phyloP scores from a whole-genome alignment of 1,140 invertebrate genomes.

The Cydia splendana region DNA sequence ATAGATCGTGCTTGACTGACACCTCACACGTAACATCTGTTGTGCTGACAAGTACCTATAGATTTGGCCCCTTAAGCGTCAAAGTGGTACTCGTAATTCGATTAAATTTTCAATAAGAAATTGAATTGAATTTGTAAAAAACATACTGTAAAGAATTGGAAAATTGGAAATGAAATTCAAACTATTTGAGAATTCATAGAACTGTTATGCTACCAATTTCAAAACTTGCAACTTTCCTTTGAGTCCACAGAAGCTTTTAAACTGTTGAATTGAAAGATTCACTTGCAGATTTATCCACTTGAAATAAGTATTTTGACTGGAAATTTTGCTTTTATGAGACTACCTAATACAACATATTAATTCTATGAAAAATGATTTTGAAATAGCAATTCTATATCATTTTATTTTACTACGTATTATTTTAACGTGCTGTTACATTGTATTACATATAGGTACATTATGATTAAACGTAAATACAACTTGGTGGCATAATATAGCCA shows the following conservation, averaged over 20 bases:
- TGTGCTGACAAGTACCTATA: no score
- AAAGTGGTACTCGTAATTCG: no score
- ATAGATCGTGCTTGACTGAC: no score
- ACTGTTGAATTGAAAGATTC: not conserved
- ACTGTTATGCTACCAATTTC: not conserved
- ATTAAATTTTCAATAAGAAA: not conserved
- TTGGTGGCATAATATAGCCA: no score
- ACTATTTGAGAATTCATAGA: not conserved
- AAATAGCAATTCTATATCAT: no score
- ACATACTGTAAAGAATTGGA: not conserved
- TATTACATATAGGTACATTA: no score
- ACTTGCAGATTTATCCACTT: not conserved
- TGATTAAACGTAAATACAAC: no score
- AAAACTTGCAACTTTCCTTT: not conserved
- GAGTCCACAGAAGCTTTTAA: not conserved
- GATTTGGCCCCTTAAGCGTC: no score
- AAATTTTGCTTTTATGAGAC: not conserved
- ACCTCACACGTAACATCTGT: no score
- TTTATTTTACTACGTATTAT: no score
- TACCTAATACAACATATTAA: not conserved
- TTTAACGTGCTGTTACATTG: no score
- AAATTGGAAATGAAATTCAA: not conserved
- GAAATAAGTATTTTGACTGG: not conserved
- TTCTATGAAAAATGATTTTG: not conserved
- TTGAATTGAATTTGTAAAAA: not conserved